Evolutionary conservation across 2,113 vertebrate species (phyloP).

Genomic region (Lampris megalopsis): DNA sequence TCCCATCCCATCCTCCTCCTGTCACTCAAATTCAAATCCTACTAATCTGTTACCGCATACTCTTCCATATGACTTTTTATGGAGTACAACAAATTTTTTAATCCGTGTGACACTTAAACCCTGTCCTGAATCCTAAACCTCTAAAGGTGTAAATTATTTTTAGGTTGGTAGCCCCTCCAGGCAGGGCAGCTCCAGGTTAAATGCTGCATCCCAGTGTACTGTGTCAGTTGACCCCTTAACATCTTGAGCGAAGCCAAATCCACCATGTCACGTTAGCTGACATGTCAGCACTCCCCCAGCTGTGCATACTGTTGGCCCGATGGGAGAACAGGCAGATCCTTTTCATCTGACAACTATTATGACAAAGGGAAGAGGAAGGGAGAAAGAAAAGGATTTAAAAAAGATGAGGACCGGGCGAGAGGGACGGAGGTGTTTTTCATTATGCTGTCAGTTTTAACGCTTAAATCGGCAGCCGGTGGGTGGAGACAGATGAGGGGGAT

Average conservation of each 20-base stretch:
- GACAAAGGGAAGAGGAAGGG: constrained; percentile 35
- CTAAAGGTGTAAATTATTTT: neutral
- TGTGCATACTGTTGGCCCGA: constrained; percentile 38
- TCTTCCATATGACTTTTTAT: neutral
- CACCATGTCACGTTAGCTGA: constrained; percentile 33
- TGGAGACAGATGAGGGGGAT: constrained; percentile 15
- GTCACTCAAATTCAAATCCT: neutral
- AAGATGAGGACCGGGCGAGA: constrained; percentile 13
- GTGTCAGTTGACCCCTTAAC: neutral
- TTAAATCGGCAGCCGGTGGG: constrained; percentile 44
- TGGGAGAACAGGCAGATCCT: constrained; percentile 37
- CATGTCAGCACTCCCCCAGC: constrained; percentile 36
- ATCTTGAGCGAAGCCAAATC: constrained; percentile 14
- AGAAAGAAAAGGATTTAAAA: constrained; percentile 22
- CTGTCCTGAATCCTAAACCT: neutral
- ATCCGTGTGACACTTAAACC: neutral
- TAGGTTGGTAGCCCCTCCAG: neutral
- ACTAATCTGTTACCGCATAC: constrained; percentile 1
- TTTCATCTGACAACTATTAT: constrained; percentile 70
- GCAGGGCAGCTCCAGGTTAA: neutral
- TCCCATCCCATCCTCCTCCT: constrained; percentile 6
- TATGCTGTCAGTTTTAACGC: constrained; percentile 37
- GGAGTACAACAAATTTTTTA: too few species aligned
- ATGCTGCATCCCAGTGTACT: constrained; percentile 1
- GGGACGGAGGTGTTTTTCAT: constrained; percentile 20